phyloP scores from a whole-genome alignment of 2,113 vertebrate species.

The Phylloscopus whistleri region DNA sequence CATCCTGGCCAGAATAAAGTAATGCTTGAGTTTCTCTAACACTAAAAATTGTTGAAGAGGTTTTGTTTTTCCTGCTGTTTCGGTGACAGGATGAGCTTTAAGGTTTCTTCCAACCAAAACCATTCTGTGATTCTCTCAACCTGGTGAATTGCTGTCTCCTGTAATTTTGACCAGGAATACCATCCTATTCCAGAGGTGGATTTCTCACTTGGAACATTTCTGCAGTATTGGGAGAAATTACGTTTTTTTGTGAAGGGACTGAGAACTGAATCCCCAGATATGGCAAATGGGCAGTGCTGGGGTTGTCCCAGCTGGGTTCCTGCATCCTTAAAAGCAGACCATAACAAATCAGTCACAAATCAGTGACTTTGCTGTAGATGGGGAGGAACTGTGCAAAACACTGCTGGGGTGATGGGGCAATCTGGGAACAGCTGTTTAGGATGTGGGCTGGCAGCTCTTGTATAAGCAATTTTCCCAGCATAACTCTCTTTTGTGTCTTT shows the following conservation, averaged over 20 bases:
- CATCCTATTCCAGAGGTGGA: background rate
- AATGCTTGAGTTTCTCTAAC: background rate
- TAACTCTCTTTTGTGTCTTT: background rate
- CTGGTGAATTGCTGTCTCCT: background rate
- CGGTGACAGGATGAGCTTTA: background rate
- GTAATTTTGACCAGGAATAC: background rate
- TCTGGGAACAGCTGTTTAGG: background rate
- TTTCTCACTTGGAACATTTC: background rate
- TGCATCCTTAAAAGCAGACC: background rate
- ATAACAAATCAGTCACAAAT: background rate
- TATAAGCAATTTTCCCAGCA: background rate
- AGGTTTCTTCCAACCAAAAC: background rate
- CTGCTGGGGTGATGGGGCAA: background rate
- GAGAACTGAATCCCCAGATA: background rate
- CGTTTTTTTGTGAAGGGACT: background rate
- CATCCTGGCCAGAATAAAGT: background rate
- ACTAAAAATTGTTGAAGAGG: background rate
- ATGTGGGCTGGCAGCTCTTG: background rate
- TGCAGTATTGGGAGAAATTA: background rate
- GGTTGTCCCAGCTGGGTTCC: fast-evolving
- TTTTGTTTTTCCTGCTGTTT: background rate
- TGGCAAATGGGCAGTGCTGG: background rate
- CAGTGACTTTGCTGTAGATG: background rate
- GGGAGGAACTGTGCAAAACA: background rate
- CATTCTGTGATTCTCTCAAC: background rate